phyloP scores from a whole-genome alignment of 2,113 vertebrate species.

The Epinephelus lanceolatus region DNA sequence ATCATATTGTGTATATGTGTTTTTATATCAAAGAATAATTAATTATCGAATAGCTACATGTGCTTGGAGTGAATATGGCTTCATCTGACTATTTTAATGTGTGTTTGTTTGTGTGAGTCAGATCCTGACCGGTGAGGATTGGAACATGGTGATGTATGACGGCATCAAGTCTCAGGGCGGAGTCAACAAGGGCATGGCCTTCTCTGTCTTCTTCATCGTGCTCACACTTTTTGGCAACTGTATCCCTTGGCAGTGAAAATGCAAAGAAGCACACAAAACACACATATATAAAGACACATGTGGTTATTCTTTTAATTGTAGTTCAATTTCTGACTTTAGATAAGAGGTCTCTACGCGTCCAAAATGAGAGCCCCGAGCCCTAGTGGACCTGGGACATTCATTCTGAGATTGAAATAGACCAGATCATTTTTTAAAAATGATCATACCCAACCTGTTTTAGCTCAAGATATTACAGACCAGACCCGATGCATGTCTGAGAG shows the following conservation, averaged over 20 bases:
- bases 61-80: not conserved
- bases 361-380: too few relatives aligned
- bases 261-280: not conserved
- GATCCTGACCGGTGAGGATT: conserved; percentile 95
- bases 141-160: conserved; percentile 97
- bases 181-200: conserved; percentile 95
- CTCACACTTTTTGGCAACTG: conserved; percentile 98
- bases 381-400: too few relatives aligned
- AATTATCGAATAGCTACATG: not conserved
- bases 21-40: not conserved
- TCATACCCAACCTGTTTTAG: too few relatives aligned
- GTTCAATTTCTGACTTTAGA: not conserved
- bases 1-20: not conserved
- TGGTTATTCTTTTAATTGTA: not conserved
- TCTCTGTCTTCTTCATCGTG: conserved; percentile 96
- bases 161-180: conserved; percentile 96
- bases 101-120: conserved; percentile 46
- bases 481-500: too few relatives aligned
- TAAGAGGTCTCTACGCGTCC: too few relatives aligned
- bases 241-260: conserved; percentile 83
- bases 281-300: not conserved
- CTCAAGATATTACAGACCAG: too few relatives aligned
- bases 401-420: too few relatives aligned
- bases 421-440: too few relatives aligned
- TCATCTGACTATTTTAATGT: not conserved